These are phyloP conservation scores for Climacteris rufus DNA, from an alignment of 2,113 vertebrate species.

Conservation along the genomic window DNA sequence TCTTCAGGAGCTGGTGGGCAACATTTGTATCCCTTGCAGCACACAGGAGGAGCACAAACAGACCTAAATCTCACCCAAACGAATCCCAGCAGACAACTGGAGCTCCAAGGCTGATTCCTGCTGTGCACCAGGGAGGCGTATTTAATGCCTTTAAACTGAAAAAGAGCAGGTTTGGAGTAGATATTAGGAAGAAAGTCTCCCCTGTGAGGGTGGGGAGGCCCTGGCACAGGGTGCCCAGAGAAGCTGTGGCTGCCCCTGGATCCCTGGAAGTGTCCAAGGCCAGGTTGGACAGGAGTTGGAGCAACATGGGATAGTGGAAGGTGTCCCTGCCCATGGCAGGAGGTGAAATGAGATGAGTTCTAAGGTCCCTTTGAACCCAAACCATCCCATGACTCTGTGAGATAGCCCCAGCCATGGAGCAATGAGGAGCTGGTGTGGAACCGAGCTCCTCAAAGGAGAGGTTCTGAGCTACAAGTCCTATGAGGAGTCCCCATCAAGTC, in stretches of 20 bases:
- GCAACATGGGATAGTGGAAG: accelerated
- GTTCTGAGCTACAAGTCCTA: not conserved
- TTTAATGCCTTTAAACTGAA: not conserved
- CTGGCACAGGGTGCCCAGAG: not conserved
- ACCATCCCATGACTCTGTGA: not conserved
- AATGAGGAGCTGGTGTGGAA: not conserved
- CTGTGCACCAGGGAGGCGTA: not conserved
- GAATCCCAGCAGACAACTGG: not conserved
- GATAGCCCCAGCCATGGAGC: accelerated
- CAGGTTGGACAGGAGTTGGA: accelerated
- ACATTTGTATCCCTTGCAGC: not conserved
- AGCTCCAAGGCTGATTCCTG: not conserved
- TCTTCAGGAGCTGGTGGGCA: not conserved
- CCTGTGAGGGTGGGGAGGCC: not conserved
- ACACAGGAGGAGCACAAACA: accelerated
- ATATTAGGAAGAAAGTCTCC: not conserved
- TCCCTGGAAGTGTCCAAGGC: not conserved
- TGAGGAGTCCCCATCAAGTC: not conserved
- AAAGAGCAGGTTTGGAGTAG: not conserved
- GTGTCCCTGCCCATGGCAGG: not conserved
- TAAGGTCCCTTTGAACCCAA: not conserved
- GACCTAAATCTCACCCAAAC: not conserved
- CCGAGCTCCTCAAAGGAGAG: accelerated
- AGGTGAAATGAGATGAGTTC: not conserved
- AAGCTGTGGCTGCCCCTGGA: not conserved